Base-by-base conservation (phyloP, 2,888 invertebrate genomes). In the Capitulum mitella region DNA sequence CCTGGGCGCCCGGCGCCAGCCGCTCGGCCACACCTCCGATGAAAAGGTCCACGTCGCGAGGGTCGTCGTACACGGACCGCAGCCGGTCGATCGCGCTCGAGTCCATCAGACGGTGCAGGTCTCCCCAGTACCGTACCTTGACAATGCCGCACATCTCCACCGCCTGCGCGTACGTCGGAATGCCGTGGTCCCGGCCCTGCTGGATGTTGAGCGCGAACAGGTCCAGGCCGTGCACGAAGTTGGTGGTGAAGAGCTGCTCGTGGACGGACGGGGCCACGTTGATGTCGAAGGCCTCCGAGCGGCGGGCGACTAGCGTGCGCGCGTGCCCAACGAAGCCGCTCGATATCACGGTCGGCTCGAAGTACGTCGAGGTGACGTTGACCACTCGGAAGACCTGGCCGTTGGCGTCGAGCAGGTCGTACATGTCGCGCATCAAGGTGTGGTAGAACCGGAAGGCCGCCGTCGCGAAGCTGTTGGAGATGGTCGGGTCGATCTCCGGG, bases 381-480 rank as follows among this genome's bases (percentile, higher is more conserved):
- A 76, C 29, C 14, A 29, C 12, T 6, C 46, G 14, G 76, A 46
- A 19, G 6, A 48, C 46, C 12, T 29, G 14, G 14, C 76, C 76
- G 46, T 76, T 43, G 5, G 46, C 29, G 46, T 76, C 46, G 0
- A 76, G 43, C 19, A 46, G 12, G 32, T 46, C 46, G 46, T 76
- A 22, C 78, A 79, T 78, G 58, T 79, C 80, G 22, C 79, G 80
- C 29, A 81, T 80, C 29, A 81, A 74, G 3, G 81, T 80, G 77
- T 81, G 81, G 29, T 80, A 80, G 51, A 81, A 80, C 61, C 81
- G 77, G 77, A 81, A 81, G 74, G 80, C 80, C 29, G 74, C 79
- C 0, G 81, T 79, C 8, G 80, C 78, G 76, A 81, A 80, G 64
- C 78, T 78, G 77, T 80, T 80, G 29, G 54, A 51, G 32, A 80